Percentiles rank a stretch among this genome's conserved stretches.
These are phyloP conservation scores for Psilanteris sp. DNA, from an alignment of 1,140 invertebrate species.

Conservation along the genomic window DNA sequence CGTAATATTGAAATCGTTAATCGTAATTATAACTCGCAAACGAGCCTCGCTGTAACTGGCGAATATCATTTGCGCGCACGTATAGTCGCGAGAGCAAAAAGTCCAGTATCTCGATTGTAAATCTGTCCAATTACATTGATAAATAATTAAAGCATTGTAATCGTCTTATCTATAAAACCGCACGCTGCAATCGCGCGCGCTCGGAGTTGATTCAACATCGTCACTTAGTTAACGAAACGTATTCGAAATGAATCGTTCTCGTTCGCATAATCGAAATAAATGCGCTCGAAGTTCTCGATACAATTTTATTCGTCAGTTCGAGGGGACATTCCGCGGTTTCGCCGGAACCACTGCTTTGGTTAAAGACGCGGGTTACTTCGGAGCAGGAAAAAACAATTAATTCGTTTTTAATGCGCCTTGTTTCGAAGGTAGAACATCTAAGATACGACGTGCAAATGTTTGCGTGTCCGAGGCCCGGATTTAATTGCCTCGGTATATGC, in stretches of 20 bases:
- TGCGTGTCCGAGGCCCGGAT: slow-evolving; percentile 7
- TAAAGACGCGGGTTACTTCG: slow-evolving; percentile 15
- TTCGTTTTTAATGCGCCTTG: slow-evolving; percentile 26
- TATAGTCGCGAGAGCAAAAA: too few species aligned
- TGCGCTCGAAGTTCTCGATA: slow-evolving; percentile 30
- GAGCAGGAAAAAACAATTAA: slow-evolving; percentile 37
- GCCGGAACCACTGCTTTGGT: too few species aligned
- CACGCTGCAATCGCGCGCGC: neutral
- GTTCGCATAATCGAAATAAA: slow-evolving; percentile 24
- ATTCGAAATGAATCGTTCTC: slow-evolving; percentile 9
- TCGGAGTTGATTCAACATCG: slow-evolving; percentile 12
- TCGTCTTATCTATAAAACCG: slow-evolving; percentile 20
- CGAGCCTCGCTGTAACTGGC: neutral
- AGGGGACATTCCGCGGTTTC: too few species aligned
- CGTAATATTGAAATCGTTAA: slow-evolving; percentile 1
- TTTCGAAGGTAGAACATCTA: slow-evolving; percentile 5
- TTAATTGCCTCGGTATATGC: slow-evolving; percentile 35
- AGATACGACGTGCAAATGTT: slow-evolving; percentile 17
- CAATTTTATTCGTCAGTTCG: slow-evolving; percentile 40
- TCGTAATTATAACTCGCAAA: slow-evolving; percentile 1
- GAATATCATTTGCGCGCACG: neutral
- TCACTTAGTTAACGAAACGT: slow-evolving; percentile 24
- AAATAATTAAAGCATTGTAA: slow-evolving; percentile 22
- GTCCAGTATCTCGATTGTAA: neutral
- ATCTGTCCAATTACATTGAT: neutral